Percentiles rank a stretch among this genome's conserved stretches.
These are phyloP conservation scores for Caenorhabditis macrosperma DNA, from an alignment of 2,888 invertebrate genomes.

Conservation along the genomic window DNA sequence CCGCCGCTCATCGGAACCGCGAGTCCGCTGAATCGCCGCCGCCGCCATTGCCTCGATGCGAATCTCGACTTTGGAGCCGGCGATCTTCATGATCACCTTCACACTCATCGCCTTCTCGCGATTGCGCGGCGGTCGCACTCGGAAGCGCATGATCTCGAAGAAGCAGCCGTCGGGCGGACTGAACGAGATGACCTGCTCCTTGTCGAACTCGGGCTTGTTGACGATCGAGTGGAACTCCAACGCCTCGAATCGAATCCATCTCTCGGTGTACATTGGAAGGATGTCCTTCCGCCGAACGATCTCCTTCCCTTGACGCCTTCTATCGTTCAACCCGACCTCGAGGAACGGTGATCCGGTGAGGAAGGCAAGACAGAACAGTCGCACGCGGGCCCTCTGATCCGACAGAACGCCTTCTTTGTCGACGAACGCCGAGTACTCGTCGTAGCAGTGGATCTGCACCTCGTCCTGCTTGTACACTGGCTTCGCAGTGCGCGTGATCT, in stretches of 20 bases:
- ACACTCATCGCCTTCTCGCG: slow-evolving; percentile 96
- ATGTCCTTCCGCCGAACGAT: slow-evolving; percentile 99
- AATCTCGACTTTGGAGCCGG: slow-evolving; percentile 86
- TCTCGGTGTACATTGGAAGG: slow-evolving; percentile 94
- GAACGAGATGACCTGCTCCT: slow-evolving; percentile 81
- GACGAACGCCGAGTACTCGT: slow-evolving; percentile 79
- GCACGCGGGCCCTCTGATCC: slow-evolving; percentile 93
- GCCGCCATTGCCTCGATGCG: slow-evolving; percentile 96
- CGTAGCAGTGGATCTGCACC: slow-evolving; percentile 84
- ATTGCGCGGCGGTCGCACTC: slow-evolving; percentile 94
- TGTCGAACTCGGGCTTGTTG: slow-evolving; percentile 87
- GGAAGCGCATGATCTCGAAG: slow-evolving; percentile 81
- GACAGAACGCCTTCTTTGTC: slow-evolving; percentile 87
- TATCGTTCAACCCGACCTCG: slow-evolving; percentile 97
- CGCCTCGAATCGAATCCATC: slow-evolving; percentile 97
- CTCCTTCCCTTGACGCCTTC: slow-evolving; percentile 84
- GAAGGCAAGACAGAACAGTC: slow-evolving; percentile 95
- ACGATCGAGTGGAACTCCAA: slow-evolving; percentile 96
- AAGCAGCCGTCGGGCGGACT: slow-evolving; percentile 79
- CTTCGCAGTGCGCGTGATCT: slow-evolving; percentile 85
- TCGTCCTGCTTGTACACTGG: slow-evolving; percentile 90
- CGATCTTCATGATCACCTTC: slow-evolving; percentile 85
- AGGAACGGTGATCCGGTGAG: slow-evolving; percentile 96
- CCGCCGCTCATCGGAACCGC: slow-evolving; percentile 94
- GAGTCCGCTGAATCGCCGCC: slow-evolving; percentile 81